phyloP scores from a whole-genome alignment of 2,888 invertebrate genomes.

The Diarsia dahlii region DNA sequence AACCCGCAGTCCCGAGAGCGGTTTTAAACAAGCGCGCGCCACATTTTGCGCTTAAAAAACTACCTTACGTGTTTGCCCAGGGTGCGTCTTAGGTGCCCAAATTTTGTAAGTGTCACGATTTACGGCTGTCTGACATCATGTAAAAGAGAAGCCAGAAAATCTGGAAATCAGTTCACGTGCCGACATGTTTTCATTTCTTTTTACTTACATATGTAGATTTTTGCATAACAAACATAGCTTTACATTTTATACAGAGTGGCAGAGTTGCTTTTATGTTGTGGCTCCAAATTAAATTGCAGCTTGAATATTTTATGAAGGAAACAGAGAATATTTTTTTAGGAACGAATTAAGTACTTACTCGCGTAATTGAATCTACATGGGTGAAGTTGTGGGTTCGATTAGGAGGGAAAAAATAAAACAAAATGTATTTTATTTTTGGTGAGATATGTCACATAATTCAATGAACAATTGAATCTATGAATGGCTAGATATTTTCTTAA shows the following conservation, averaged over 20 bases:
- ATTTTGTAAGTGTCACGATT: not conserved
- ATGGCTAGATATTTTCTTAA: not conserved
- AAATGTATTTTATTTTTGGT: too few species aligned
- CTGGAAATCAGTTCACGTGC: not conserved
- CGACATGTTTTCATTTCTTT: not conserved
- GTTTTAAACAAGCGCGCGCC: too few species aligned
- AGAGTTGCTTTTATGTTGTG: not conserved
- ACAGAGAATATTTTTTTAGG: not conserved
- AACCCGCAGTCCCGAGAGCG: too few species aligned
- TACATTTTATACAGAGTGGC: not conserved
- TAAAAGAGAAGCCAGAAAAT: not conserved
- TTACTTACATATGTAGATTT: not conserved
- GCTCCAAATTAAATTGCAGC: constrained; percentile 19
- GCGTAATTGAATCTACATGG: constrained; percentile 4
- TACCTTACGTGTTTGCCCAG: not conserved
- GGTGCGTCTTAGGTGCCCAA: not conserved
- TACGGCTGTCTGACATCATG: not conserved
- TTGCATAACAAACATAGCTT: not conserved
- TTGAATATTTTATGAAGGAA: constrained; percentile 26
- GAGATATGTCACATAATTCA: not conserved
- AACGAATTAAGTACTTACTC: not conserved
- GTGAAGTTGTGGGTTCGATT: not conserved
- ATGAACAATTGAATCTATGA: not conserved
- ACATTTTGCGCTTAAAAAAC: too few species aligned
- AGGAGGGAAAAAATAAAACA: not conserved